A percentile compares a stretch with the other conserved stretches of the same genome.
Conservation (phyloP, 2,888 invertebrate species). For the Mythimna vitellina region DNA sequence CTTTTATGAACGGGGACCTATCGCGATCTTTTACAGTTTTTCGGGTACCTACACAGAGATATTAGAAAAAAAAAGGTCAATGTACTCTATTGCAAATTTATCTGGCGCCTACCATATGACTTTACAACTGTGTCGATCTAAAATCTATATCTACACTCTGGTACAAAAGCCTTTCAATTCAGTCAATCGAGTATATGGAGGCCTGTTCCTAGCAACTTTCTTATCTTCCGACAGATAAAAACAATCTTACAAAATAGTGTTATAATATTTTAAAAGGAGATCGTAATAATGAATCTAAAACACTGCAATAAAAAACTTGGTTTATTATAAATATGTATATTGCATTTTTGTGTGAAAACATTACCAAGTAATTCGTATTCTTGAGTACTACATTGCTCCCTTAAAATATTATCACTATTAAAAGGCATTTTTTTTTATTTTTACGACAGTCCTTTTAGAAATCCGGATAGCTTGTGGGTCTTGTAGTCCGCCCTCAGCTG, state of each 20-base stretch:
- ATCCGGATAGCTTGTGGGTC: constrained; percentile 94
- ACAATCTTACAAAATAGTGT: not conserved
- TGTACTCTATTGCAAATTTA: too few relatives aligned
- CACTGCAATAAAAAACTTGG: not conserved
- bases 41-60: too few relatives aligned
- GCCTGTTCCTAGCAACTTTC: constrained; percentile 14
- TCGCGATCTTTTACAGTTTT: too few relatives aligned
- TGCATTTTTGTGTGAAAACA: constrained; percentile 2
- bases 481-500: constrained; percentile 98
- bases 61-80: too few relatives aligned
- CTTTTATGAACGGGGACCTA: too few relatives aligned
- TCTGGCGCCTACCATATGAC: not conserved
- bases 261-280: not conserved
- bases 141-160: constrained; percentile 11
- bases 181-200: constrained; percentile 29
- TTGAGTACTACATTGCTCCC: not conserved
- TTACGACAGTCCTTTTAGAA: constrained; percentile 90
- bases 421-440: constrained; percentile 1
- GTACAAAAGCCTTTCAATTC: constrained; percentile 22
- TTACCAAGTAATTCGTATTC: not conserved
- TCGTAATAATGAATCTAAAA: not conserved
- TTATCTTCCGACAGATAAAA: not conserved
- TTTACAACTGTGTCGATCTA: constrained; percentile 17
- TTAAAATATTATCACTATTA: not conserved
- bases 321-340: not conserved